These are phyloP conservation scores for Lytechinus variegatus DNA, from an alignment of 35 echinoderm and acorn worm genomes.

Conservation along the genomic window DNA sequence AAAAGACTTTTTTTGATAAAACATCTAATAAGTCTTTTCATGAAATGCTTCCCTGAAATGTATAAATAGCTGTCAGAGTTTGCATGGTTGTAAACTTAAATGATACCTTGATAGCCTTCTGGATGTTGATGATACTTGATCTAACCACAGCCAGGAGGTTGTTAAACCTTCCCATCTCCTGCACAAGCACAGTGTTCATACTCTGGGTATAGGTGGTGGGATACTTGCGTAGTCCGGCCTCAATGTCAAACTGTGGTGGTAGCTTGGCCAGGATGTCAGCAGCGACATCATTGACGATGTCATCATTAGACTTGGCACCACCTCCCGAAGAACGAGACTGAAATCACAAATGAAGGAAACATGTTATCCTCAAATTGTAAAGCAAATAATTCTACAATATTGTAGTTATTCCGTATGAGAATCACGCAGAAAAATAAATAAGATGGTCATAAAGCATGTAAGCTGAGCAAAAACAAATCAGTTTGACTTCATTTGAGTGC, in stretches of 20 bases:
- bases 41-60: no score
- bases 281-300: conserved; percentile 91
- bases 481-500: no score
- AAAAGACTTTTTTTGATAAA: no score
- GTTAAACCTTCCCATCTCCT: conserved; percentile 96
- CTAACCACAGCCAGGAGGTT: conserved; percentile 80
- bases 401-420: not conserved
- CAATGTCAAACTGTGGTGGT: conserved; percentile 86
- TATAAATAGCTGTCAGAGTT: no score
- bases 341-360: not conserved
- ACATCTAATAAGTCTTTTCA: no score
- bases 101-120: conserved; percentile 97
- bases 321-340: conserved; percentile 87
- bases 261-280: conserved; percentile 90
- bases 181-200: conserved; percentile 97
- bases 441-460: not conserved
- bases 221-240: conserved; percentile 91
- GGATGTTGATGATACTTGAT: conserved; percentile 90
- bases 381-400: not conserved
- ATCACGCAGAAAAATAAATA: not conserved
- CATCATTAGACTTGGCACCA: conserved; percentile 90
- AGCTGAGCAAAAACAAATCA: not conserved
- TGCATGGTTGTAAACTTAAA: not conserved
- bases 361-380: not conserved
- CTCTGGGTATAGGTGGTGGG: conserved; percentile 98